Evolutionary conservation across 2,888 invertebrate genomes (phyloP), one percentile per base, ranked within the genome.

Genomic region (Lasiommata megera): DNA sequence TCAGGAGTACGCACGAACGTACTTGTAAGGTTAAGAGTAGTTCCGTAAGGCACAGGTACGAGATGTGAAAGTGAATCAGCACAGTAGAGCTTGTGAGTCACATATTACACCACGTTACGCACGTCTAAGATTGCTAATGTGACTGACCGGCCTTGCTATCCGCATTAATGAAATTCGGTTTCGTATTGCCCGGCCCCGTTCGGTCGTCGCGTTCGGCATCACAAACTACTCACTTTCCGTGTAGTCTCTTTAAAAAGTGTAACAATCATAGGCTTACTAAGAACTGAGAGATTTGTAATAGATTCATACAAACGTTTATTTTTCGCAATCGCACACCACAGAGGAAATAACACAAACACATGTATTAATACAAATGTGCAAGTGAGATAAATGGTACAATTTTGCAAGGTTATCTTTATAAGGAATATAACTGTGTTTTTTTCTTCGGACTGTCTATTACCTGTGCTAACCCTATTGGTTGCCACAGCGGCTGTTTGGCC

Each of bases 131-230:
- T 65, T 58, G 66, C 67, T 61, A 62, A 73, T 73, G 82, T 79
- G 75, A 79, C 68, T 75, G 83, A 84, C 84, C 83, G 82, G 71
- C 82, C 85, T 85, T 84, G 83, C 60, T 54, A 53, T 28, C 57
- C 60, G 51, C 54, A 40, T 56, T 61, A 55, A 55, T 44, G 48
- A 63, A 56, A 54, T 54, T 62, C 52, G 43, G 52, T 55, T 62
- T 52, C 59, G 62, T 41, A n/a, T 38, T 28, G 40, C 40, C 29
- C 51, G 37, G 14, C 29, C 18, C 3, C 29, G 14, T 0, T 9
- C 44, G 14, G 5, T 14, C 23, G 31, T 29, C 28, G 38, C 38
- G 50, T 28, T 51, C 28, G 12, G 38, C 11, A 38, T 50, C 11
- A 38, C 28, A 50, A 37, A 14, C 12, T 23, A 37, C 28, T 43